Base-by-base conservation (phyloP, 2,797 vertebrate genomes). In the Botia almorhae region DNA sequence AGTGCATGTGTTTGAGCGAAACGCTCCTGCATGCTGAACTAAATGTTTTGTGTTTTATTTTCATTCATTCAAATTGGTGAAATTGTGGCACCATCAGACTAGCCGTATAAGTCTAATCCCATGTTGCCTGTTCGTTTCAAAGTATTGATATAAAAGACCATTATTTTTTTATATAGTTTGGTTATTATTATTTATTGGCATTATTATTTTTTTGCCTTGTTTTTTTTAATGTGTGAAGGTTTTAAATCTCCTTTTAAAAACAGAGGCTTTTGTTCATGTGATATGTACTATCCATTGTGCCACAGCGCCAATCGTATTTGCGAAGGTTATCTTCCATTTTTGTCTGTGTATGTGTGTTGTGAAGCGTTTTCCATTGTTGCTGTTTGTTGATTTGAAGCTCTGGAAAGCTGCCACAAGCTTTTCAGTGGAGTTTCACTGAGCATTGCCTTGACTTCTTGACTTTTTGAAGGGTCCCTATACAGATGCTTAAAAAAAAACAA, bases 371-470 rank as follows among this genome's bases (percentile, higher is more conserved):
- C 65, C 78, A 92, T 92, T 90, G 91, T 93, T 90, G 90, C 90
- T 89, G 90, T 94, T 92, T 89, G 91, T 93, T 95, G 94, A 94
- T 94, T 94, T 93, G 89, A 93, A 95, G 94, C 94, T 96, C 96
- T 94, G 91, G 92, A 94, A 90, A 94, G 90, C 88, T 92, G 88
- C 91, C 88, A 90, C 88, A 89, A 92, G 94, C 90, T 89, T 93
- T 95, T 94, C 92, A 94, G 94, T 94, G 93, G 94, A 94, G 95
- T 94, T 94, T 96, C 95, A 94, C 92, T 90, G 94, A 93, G 90
- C 95, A 95, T 97, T 97, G 96, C 97, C 97, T 97, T 98, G 97
- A 98, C 96, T 96, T 96, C 94, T 94, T 95, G 92, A 91, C 93
- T 95, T 93, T 94, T 93, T 93, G 93, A 95, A 94, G 93, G 94